Evolutionary conservation across 2,797 vertebrate species (phyloP).

Genomic region (Notamacropus eugenii): DNA sequence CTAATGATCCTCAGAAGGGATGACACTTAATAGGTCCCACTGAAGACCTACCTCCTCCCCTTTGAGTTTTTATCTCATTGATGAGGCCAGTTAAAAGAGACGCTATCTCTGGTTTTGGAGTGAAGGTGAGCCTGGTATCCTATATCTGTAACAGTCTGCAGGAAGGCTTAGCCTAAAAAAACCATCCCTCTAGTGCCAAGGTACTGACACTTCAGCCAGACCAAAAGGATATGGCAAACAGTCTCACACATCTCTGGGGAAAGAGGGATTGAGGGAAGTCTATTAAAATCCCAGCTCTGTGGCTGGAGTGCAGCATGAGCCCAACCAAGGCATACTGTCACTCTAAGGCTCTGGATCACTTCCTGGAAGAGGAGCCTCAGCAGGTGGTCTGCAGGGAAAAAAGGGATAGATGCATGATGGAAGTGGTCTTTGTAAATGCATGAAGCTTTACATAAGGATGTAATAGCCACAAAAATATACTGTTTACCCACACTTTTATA

Average conservation of each 20-base stretch:
- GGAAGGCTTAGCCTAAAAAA: neutral
- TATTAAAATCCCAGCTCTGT: neutral
- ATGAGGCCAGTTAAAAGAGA: neutral
- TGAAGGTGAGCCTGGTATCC: neutral
- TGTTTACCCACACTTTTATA: conserved; percentile 39
- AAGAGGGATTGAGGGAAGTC: neutral
- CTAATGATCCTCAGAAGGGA: neutral
- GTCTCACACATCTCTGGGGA: neutral
- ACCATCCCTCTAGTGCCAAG: neutral
- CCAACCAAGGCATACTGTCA: neutral
- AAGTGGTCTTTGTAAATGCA: conserved; percentile 26
- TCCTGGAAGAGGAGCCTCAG: neutral
- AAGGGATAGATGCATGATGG: neutral
- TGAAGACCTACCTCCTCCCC: neutral
- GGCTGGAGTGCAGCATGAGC: neutral
- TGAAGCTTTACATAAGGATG: conserved; percentile 14
- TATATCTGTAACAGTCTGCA: neutral
- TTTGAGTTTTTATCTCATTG: neutral
- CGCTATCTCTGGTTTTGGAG: neutral
- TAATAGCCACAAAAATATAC: conserved; percentile 43
- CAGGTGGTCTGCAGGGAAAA: neutral
- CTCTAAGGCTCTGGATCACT: neutral
- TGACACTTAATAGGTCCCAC: neutral
- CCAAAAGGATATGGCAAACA: conserved; percentile 1
- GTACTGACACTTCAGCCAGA: conserved; percentile 14